phyloP scores from a whole-genome alignment of 2,797 vertebrate species.

The Sylvilagus floridanus region DNA sequence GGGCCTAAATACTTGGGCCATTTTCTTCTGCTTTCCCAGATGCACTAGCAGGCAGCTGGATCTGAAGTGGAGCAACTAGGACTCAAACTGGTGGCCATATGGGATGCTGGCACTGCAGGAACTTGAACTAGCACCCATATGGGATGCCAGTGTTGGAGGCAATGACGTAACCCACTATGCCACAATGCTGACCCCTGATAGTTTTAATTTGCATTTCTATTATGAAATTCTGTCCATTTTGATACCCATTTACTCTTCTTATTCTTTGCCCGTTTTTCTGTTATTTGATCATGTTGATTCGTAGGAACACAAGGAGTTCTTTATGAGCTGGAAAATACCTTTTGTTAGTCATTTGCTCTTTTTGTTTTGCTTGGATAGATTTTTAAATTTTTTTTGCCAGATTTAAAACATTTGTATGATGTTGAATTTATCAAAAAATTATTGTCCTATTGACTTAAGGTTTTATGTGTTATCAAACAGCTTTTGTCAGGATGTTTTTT shows the following conservation, averaged over 20 bases:
- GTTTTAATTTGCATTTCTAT: slow-evolving; percentile 21
- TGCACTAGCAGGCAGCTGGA: too few relatives aligned
- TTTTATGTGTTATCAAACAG: slow-evolving; percentile 1
- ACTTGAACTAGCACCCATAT: too few relatives aligned
- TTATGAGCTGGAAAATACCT: background rate
- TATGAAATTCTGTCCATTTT: slow-evolving; percentile 4
- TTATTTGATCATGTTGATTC: slow-evolving; percentile 21
- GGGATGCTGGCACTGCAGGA: too few relatives aligned
- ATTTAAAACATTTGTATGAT: background rate
- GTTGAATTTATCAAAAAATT: slow-evolving; percentile 22
- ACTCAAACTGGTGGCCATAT: too few relatives aligned
- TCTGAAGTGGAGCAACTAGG: too few relatives aligned
- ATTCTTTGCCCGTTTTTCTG: background rate
- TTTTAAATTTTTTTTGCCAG: background rate
- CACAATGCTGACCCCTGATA: too few relatives aligned
- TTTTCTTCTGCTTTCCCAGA: too few relatives aligned
- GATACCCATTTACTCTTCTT: background rate
- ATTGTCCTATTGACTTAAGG: background rate
- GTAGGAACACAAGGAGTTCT: background rate
- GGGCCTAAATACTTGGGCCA: too few relatives aligned
- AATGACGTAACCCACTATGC: too few relatives aligned
- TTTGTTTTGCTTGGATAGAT: background rate
- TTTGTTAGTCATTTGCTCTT: slow-evolving; percentile 39
- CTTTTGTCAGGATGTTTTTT: background rate
- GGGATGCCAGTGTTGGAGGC: too few relatives aligned